Evolutionary conservation across 2,888 invertebrate species (phyloP), one percentile per base, ranked within the genome.

Genomic region (Drosophila yooni): DNA sequence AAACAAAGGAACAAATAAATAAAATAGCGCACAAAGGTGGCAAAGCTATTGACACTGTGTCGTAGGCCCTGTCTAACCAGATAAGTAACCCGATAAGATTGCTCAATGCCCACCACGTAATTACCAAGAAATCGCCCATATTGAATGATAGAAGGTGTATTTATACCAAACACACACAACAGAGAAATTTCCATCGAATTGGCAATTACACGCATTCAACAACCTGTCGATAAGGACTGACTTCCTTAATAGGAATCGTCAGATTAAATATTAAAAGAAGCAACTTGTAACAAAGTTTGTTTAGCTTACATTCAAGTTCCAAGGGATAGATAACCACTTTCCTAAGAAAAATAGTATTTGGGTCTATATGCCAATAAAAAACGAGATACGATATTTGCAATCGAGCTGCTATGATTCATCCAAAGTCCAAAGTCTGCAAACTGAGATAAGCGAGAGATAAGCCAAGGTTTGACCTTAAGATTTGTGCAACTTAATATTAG

Each of bases 61-160:
- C 81, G 89, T 86, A 86, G 83, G 66, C 72, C 65, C 71, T 31
- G 54, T 61, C 34, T 21, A 43, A 10, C 38, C 53, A 53, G 88
- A 85, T 85, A 85, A 89, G 89, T 29, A 36, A 3, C 33, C 51
- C 53, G 89, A 85, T 85, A 85, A 85, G 89, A 87, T 87, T 75
- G 64, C 56, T 57, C 18, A 54, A 36, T 60, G 60, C 34, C 34
- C 34, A 73, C 69, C 76, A 74, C 27, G 46, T n/a, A 34, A 60
- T 68, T 74, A 70, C 18, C 46, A 51, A 56, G 64, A 69, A 65
- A 36, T 25, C 48, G 63, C 36, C n/a, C 36, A 31, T 50, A 36
- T 64, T 62, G 56, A 62, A 77, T 78, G 73, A 66, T 25, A 38
- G 53, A 33, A 38, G 15, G 43, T 62, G 48, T 62, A 13, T 21